Evolutionary conservation across 2,113 vertebrate genomes (phyloP).

Genomic region (Muntiacus reevesi): DNA sequence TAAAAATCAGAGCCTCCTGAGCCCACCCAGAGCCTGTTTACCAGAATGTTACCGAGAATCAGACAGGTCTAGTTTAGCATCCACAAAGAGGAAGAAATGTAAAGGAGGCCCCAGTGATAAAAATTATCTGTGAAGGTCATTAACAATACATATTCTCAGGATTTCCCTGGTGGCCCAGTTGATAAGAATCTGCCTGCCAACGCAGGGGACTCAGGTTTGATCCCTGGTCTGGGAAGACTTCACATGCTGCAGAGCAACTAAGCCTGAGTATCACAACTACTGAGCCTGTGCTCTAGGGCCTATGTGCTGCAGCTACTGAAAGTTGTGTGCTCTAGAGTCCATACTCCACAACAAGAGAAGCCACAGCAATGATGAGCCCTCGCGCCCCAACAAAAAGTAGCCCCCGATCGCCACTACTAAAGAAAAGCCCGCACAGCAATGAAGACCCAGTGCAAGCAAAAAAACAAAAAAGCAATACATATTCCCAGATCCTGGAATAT

Average conservation of each 20-base stretch:
- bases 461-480: background rate
- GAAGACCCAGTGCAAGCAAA: background rate
- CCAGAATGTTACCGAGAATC: background rate
- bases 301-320: background rate
- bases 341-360: background rate
- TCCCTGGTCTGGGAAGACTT: background rate
- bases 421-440: background rate
- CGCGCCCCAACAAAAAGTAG: background rate
- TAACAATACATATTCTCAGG: background rate
- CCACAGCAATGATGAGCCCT: background rate
- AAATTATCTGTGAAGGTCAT: background rate
- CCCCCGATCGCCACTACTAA: accelerated
- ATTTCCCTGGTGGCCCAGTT: background rate
- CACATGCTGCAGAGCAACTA: background rate
- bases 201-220: background rate
- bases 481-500: background rate
- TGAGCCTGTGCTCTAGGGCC: background rate
- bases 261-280: background rate
- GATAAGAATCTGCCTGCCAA: background rate
- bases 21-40: too few relatives aligned
- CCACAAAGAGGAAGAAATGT: background rate
- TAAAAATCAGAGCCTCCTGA: background rate
- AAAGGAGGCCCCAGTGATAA: background rate
- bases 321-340: background rate
- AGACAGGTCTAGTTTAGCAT: background rate